Base-by-base conservation (phyloP, 1,140 invertebrate species). In the Elymnias hypermnestra region DNA sequence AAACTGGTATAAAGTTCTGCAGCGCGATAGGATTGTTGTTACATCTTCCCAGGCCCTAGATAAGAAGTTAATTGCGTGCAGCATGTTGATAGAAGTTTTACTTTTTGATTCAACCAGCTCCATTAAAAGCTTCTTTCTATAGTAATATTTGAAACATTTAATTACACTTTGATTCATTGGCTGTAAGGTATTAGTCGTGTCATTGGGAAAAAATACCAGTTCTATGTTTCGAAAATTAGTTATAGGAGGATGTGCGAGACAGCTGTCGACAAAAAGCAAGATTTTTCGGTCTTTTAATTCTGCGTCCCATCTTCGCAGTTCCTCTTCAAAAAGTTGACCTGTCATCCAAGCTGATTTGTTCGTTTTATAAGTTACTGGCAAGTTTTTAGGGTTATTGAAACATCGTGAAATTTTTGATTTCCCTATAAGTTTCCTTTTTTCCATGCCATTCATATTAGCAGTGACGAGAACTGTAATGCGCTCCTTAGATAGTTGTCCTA, bases 271-370 rank as follows among this genome's bases (percentile, higher is more conserved):
- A 46, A 74, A 44, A 43, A 79, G 58, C 35, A 79, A 57, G 40
- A 70, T 72, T 65, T 71, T 73, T 53, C 57, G 54, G 53, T 40
- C 28, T 31, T 69, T 63, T 48, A 60, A 53, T 60, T 63, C 58
- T 44, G 51, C 50, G 57, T 69, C 57, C 57, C 61, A 67, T 19
- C 57, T 57, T 55, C 56, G 31, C 26, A 71, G 46, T 53, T 63
- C 57, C 39, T 65, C 52, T 62, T 64, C 55, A 62, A 67, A 63
- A 50, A 78, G 44, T 53, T 57, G 43, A 41, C 42, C 53, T 8
- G 79, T 88, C 83, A 88, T 88, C 87, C 87, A 89, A 36, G 87
- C 81, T 56, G 76, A 88, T 45, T 69, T 76, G 57, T 88, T 88
- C 36, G 57, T 57, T 36, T 57, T 55, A 63, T 88, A 87, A 37